phyloP scores from a whole-genome alignment of 1,140 invertebrate genomes.

The Platyura marginata region DNA sequence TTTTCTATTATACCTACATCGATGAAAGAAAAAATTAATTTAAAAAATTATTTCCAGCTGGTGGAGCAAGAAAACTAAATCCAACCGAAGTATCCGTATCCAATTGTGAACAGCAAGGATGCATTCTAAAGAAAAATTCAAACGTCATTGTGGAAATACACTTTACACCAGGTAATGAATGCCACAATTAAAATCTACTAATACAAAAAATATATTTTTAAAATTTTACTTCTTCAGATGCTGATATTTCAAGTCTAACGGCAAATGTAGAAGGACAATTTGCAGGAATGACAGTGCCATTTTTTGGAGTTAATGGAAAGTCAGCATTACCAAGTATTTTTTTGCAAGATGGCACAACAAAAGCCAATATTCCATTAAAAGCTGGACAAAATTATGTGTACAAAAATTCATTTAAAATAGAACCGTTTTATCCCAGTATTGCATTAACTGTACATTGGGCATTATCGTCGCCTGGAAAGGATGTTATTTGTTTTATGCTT shows the following conservation, averaged over 20 bases:
- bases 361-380: slow-evolving; percentile 42
- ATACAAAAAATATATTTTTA: too few species aligned
- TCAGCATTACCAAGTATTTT: slow-evolving; percentile 44
- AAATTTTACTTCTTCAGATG: slow-evolving; percentile 31
- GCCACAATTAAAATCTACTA: too few species aligned
- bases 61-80: slow-evolving; percentile 10
- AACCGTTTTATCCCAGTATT: slow-evolving; percentile 40
- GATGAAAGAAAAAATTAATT: too few species aligned
- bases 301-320: slow-evolving; percentile 50
- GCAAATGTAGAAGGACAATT: too few species aligned
- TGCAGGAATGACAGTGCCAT: slow-evolving; percentile 42
- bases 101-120: slow-evolving; percentile 39
- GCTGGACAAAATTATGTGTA: slow-evolving; percentile 43
- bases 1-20: too few species aligned
- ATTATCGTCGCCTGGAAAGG: slow-evolving; percentile 25
- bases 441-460: slow-evolving; percentile 39
- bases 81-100: slow-evolving; percentile 28
- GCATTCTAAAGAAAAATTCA: slow-evolving; percentile 39
- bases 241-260: slow-evolving; percentile 34
- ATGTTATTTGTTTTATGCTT: slow-evolving; percentile 43
- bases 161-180: slow-evolving; percentile 19
- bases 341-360: slow-evolving; percentile 28
- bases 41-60: too few species aligned
- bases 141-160: slow-evolving; percentile 14
- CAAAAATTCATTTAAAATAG: slow-evolving; percentile 43